These are phyloP conservation scores for Lacerta bilineata DNA, from an alignment of 2,797 vertebrate species.

Conservation along the genomic window DNA sequence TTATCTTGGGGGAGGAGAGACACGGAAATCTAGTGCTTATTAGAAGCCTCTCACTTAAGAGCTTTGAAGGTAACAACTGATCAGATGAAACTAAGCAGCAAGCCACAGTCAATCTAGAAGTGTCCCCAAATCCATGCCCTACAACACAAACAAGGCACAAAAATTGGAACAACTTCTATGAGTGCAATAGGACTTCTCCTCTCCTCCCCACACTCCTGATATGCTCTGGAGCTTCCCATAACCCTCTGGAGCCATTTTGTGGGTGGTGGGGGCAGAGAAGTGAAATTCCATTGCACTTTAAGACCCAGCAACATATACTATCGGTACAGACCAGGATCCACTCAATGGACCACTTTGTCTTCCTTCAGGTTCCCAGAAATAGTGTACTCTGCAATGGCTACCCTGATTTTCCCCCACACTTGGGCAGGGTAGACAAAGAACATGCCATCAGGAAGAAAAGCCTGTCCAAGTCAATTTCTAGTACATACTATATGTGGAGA, in stretches of 20 bases:
- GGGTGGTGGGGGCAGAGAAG: too few relatives aligned
- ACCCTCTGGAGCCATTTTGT: background rate
- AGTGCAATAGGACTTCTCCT: too few relatives aligned
- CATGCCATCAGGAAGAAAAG: background rate
- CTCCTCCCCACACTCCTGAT: too few relatives aligned
- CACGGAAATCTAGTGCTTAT: too few relatives aligned
- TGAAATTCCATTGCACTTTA: background rate
- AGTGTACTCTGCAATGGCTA: too few relatives aligned
- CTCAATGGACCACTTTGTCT: background rate
- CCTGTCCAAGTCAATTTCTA: background rate
- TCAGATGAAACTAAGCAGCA: too few relatives aligned
- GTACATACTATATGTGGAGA: conserved; percentile 86
- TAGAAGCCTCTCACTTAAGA: background rate
- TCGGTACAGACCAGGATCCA: too few relatives aligned
- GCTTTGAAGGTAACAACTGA: background rate
- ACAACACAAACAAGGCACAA: too few relatives aligned
- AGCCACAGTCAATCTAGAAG: background rate
- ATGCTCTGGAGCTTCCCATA: too few relatives aligned
- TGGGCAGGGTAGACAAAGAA: background rate
- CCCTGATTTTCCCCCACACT: background rate
- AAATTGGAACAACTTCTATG: too few relatives aligned
- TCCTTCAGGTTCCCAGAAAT: background rate
- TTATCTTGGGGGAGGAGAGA: background rate
- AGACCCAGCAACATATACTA: background rate
- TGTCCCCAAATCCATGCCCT: too few relatives aligned